These are phyloP conservation scores for Ephydatia muelleri DNA, from an alignment of 37 sponge, comb jelly and placozoan species.

Conservation along the genomic window DNA sequence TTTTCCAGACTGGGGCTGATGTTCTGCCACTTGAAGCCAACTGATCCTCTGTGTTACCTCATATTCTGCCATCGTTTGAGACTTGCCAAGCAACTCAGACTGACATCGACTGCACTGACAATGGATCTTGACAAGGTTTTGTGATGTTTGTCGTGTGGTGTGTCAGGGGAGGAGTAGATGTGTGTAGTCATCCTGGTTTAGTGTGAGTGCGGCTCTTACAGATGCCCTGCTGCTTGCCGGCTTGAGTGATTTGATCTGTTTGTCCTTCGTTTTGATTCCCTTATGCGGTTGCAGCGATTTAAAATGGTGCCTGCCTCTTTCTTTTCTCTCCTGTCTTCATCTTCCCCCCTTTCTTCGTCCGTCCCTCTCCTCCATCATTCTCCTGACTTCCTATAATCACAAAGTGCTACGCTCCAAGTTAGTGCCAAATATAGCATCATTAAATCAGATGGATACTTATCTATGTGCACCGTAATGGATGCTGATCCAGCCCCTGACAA, in stretches of 20 bases:
- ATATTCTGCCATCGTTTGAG: constrained; percentile 35
- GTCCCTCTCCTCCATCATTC: neutral
- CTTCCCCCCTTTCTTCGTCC: neutral
- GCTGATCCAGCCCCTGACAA: too few relatives aligned
- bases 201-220: too few relatives aligned
- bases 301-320: neutral
- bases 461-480: too few relatives aligned
- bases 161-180: too few relatives aligned
- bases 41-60: constrained; percentile 30
- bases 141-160: neutral
- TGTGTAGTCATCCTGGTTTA: too few relatives aligned
- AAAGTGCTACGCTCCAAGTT: too few relatives aligned
- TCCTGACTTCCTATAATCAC: neutral
- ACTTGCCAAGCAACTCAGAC: constrained; percentile 14
- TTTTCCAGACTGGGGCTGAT: constrained; percentile 38
- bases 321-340: neutral
- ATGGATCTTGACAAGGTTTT: constrained; percentile 44
- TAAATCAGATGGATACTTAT: too few relatives aligned
- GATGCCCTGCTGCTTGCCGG: too few relatives aligned
- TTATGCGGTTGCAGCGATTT: too few relatives aligned
- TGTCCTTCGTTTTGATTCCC: too few relatives aligned
- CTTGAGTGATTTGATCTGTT: too few relatives aligned
- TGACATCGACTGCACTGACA: neutral
- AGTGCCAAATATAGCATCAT: too few relatives aligned
- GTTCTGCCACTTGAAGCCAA: constrained; percentile 50